Evolutionary conservation across 2,888 invertebrate genomes (phyloP), one percentile per base, ranked within the genome.

Genomic region (Diabrotica balteata): DNA sequence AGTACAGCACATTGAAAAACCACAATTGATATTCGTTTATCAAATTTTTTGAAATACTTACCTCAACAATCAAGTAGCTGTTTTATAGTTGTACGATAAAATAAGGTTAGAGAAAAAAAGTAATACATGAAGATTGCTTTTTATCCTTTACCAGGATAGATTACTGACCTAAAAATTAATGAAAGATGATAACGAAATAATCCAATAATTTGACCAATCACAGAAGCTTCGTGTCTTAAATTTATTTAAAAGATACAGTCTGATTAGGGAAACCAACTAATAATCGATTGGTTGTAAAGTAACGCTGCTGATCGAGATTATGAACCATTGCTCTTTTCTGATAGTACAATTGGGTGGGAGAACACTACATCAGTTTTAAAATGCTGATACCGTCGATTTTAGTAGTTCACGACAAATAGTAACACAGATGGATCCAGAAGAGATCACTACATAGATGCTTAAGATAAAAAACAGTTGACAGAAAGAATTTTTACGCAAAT

Each of bases 231-330:
- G 90, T 60, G 85, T 89, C 63, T 84, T 86, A 54, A 83, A 85
- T 72, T 82, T 91, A 45, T 90, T 88, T 76, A 87, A 88, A 78
- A 85, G 84, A 68, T 88, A 90, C 73, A 78, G 83, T 66, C 81
- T 82, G 76, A 87, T 80, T 72, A 84, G 93, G 46, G 89, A 79
- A 89, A 91, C 78, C 94, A 97, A 82, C 82, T 96, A 58, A 90
- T 97, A 52, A 91, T 97, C 42, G 97, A 97, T 83, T 97, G 97
- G 97, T 82, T 97, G 62, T 97, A 97, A 83, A 89, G 90, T 50
- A 93, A 92, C 81, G 92, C 94, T 17, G 83, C 87, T 8, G 90
- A 90, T 64, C 76, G 75, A 66, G 81, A 82, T 62, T 79, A 80
- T 60, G 80, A 88, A 67, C 86, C 90, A 9, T 87, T 91, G 66